Conservation (phyloP, 2,113 vertebrate genomes). For the Pontoporia blainvillei region DNA sequence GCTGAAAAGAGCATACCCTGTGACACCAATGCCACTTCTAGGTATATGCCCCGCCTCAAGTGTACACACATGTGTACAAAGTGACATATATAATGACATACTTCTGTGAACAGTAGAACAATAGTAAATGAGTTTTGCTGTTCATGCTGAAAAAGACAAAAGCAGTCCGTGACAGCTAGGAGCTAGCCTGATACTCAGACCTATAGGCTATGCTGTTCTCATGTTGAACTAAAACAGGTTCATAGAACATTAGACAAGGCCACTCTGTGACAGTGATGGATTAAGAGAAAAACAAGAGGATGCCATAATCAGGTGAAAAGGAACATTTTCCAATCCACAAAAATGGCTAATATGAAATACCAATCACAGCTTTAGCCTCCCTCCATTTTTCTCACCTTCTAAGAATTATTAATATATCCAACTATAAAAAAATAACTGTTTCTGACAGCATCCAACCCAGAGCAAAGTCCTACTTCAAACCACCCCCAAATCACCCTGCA, state of each 20-base stretch:
- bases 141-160: conserved; percentile 8
- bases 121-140: background rate
- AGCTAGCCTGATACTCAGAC: background rate
- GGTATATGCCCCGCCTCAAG: background rate
- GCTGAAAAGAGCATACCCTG: background rate
- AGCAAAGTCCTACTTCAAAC: background rate
- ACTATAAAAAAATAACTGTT: background rate
- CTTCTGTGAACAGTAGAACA: background rate
- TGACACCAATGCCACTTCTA: background rate
- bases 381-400: background rate
- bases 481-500: background rate
- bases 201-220: background rate
- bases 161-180: background rate
- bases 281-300: background rate
- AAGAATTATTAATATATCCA: background rate
- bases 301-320: background rate
- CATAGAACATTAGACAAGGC: background rate
- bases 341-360: background rate
- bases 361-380: background rate
- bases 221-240: conserved; percentile 10
- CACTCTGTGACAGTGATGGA: background rate
- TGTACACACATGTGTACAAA: background rate
- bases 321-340: background rate
- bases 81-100: background rate
- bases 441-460: background rate